These are phyloP conservation scores for Encarsia formosa DNA, from an alignment of 2,888 invertebrate genomes.

Conservation along the genomic window DNA sequence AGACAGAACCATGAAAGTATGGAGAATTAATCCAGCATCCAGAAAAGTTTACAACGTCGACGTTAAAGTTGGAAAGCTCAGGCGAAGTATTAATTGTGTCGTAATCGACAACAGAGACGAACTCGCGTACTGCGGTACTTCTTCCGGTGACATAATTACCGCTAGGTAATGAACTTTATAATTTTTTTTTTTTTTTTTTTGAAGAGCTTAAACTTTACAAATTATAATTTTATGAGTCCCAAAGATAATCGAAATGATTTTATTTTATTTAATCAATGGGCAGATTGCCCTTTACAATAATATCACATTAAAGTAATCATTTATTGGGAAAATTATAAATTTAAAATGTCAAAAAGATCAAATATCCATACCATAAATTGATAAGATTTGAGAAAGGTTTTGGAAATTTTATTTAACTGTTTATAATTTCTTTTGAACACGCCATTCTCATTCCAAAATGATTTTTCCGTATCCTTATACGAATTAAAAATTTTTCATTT, in stretches of 20 bases:
- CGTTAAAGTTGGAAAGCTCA: conserved; percentile 73
- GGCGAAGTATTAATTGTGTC: conserved; percentile 71
- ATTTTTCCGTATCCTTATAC: too few species aligned
- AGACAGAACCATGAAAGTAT: conserved; percentile 68
- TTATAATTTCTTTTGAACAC: too few species aligned
- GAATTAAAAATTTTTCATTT: conserved; percentile 1
- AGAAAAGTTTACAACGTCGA: conserved; percentile 69
- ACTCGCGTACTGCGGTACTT: conserved; percentile 78
- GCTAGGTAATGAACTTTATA: conserved; percentile 34
- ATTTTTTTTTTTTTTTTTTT: neutral
- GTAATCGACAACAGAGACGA: conserved; percentile 68
- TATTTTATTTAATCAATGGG: too few species aligned
- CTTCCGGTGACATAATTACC: conserved; percentile 71
- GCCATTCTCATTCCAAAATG: too few species aligned
- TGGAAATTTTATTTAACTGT: too few species aligned
- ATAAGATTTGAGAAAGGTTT: too few species aligned
- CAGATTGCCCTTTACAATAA: too few species aligned
- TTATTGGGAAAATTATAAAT: too few species aligned
- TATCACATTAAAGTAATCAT: too few species aligned
- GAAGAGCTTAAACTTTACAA: neutral
- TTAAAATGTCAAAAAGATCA: too few species aligned
- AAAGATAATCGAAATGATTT: too few species aligned
- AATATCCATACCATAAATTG: too few species aligned
- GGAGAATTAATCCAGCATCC: conserved; percentile 68
- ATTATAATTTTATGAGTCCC: neutral